Conservation (phyloP, 2,888 invertebrate species). For the Acleris holmiana region DNA sequence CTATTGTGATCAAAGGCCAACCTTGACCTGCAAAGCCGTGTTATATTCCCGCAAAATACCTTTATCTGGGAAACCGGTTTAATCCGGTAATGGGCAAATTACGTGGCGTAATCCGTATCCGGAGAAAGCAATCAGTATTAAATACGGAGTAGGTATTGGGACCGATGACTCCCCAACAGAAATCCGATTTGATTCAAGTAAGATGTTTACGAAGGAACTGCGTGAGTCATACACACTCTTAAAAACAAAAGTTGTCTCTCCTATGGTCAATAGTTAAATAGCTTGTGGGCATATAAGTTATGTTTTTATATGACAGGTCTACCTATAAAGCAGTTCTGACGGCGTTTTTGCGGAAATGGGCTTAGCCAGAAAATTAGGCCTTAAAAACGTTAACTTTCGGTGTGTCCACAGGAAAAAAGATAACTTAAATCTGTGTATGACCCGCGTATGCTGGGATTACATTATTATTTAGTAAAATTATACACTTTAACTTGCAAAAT, state of each 20-base stretch:
- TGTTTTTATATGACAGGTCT: no score
- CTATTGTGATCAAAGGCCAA: constrained; percentile 7
- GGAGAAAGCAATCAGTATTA: constrained; percentile 61
- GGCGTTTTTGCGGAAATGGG: no score
- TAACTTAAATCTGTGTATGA: no score
- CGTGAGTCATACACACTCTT: no score
- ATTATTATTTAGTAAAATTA: not conserved
- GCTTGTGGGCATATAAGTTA: no score
- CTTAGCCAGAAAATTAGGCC: no score
- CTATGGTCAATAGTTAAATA: no score
- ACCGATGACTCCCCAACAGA: constrained; percentile 1
- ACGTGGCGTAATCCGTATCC: constrained; percentile 59
- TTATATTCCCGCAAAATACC: constrained; percentile 45
- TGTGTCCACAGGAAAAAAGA: no score
- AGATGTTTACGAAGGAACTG: not conserved
- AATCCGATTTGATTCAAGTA: constrained; percentile 17
- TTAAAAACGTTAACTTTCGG: no score
- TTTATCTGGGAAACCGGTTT: constrained; percentile 53
- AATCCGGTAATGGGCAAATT: constrained; percentile 64
- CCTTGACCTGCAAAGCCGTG: constrained; percentile 10
- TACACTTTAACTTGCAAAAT: not conserved
- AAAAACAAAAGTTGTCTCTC: no score
- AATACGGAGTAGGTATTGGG: constrained; percentile 51
- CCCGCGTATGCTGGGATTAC: no score
- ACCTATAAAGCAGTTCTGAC: no score